A percentile compares a stretch with the other conserved stretches of the same genome.
These are phyloP conservation scores for Pampusana beccarii DNA, from an alignment of 2,113 vertebrate genomes.

Conservation along the genomic window DNA sequence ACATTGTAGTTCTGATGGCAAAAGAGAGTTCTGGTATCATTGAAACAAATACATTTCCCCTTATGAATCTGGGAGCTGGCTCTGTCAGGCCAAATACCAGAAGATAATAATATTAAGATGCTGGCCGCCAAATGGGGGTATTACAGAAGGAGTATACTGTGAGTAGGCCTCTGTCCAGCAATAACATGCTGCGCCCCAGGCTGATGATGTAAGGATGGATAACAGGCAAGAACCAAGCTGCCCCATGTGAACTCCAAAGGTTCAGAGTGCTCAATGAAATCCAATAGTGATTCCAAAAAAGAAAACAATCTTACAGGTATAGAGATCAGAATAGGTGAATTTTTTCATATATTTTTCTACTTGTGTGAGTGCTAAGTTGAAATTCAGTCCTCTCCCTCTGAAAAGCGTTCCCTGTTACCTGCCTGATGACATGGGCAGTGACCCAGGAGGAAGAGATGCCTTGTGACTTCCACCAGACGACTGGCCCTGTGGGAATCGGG, in stretches of 20 bases:
- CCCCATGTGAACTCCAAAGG: not conserved
- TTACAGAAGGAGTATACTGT: not conserved
- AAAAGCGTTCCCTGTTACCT: not conserved
- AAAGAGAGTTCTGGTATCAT: not conserved
- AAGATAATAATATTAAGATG: not conserved
- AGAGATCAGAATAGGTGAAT: not conserved
- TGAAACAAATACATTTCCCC: not conserved
- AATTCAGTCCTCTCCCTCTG: not conserved
- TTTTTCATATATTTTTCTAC: not conserved
- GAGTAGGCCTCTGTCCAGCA: not conserved
- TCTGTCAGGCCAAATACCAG: not conserved
- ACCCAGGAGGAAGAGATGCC: slow-evolving; percentile 16
- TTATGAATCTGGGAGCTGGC: slow-evolving; percentile 15
- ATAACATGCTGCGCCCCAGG: not conserved
- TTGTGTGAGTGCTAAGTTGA: not conserved
- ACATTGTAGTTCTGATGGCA: not conserved
- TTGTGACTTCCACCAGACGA: slow-evolving; percentile 17
- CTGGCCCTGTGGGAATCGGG: not conserved
- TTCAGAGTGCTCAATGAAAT: not conserved
- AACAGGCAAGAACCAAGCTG: not conserved
- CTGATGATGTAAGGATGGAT: slow-evolving; percentile 6
- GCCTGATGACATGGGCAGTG: slow-evolving; percentile 10
- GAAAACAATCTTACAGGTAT: not conserved
- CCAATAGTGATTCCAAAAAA: not conserved
- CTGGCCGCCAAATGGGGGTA: not conserved